Evolutionary conservation across 1,140 invertebrate species (phyloP), one percentile per base, ranked within the genome.

Genomic region (Euborellia annulipes): DNA sequence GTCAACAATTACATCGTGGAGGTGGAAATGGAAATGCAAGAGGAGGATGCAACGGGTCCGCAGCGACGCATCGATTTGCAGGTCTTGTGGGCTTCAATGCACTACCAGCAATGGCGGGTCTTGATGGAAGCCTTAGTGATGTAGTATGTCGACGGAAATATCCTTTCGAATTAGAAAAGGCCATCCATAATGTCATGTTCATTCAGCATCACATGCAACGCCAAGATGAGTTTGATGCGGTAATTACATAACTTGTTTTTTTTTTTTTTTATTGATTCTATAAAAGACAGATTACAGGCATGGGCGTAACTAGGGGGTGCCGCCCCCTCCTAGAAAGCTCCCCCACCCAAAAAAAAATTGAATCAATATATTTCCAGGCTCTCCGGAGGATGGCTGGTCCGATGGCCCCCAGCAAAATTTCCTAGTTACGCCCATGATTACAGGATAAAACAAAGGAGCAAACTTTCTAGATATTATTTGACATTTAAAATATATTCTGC

Each of bases 131-230:
- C 27, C 65, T 86, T 51, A 85, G 81, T 50, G 82, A 85, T 51
- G 72, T 82, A 9, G 77, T 73, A n/a, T 70, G 73, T 14, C 70
- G 79, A 43, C 86, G 86, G 63, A 87, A 87, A 57, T 89, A 88
- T 63, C 87, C 85, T 0, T 88, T 89, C 56, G 88, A 92, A 58
- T 66, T 93, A 51, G 86, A 92, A 57, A 89, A 91, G 60, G 88
- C 89, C 21, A 82, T 95, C 49, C 85, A 91, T 55, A 93, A 93
- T 61, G 85, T 93, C 20, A 87, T 89, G 76, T 95, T 94, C 58
- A 92, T 94, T 51, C 86, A 92, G 53, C 85, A 91, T 60, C 89
- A 92, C 54, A 89, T 91, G 70, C 83, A 87, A 55, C 74, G 88
- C 11, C 84, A 89, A 57, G 89, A 94, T 60, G 85, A 90, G 61